These are phyloP conservation scores for Eidolon dupreanum DNA, from an alignment of 2,797 vertebrate species.

Conservation along the genomic window DNA sequence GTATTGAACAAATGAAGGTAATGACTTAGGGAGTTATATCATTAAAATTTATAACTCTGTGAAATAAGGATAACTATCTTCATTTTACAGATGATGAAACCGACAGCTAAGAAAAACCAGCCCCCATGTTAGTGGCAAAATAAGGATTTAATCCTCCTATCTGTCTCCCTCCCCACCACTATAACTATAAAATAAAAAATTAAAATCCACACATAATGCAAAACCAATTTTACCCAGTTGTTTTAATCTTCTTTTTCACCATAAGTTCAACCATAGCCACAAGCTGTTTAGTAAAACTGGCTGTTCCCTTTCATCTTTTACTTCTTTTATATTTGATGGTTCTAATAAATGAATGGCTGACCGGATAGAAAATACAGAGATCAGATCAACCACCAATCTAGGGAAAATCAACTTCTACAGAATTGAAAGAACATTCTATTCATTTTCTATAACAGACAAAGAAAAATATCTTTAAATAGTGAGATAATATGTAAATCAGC, in stretches of 20 bases:
- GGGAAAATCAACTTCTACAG: neutral
- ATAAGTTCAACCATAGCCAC: neutral
- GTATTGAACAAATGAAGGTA: neutral
- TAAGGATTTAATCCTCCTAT: neutral
- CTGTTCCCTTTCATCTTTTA: neutral
- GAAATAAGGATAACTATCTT: neutral
- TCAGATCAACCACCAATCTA: neutral
- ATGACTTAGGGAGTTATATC: neutral
- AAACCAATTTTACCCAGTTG: neutral
- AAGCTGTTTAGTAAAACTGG: neutral
- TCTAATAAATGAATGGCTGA: neutral
- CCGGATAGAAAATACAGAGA: neutral
- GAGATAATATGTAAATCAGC: neutral
- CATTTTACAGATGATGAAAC: neutral
- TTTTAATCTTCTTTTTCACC: neutral
- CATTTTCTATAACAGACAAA: constrained; percentile 31
- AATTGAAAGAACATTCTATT: neutral
- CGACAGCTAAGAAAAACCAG: neutral
- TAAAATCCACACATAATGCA: neutral
- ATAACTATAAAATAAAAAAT: constrained; percentile 6
- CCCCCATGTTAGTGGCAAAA: neutral
- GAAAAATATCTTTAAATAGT: neutral
- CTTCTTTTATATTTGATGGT: neutral
- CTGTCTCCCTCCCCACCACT: neutral
- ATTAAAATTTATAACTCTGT: neutral